phyloP scores from a whole-genome alignment of 92 coral and sea anemone genomes.

The Metridium senile region DNA sequence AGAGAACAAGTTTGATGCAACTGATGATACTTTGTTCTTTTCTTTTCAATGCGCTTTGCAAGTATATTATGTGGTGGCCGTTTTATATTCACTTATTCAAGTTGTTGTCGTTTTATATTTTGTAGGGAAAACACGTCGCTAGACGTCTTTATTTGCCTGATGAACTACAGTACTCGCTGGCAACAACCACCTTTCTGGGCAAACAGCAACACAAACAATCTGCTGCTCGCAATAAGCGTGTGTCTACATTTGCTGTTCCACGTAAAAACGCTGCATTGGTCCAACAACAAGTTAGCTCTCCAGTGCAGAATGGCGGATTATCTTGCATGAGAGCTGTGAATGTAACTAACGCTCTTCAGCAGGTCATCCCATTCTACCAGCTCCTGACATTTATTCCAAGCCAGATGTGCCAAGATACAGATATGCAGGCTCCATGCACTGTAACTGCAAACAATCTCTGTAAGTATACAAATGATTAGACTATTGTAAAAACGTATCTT shows the following conservation, averaged over 20 bases:
- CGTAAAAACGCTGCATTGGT: neutral
- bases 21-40: no score
- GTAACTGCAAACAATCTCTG: neutral
- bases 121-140: neutral
- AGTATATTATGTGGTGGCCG: no score
- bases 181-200: constrained; percentile 1
- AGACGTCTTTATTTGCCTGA: neutral
- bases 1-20: no score
- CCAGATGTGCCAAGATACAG: neutral
- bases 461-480: neutral
- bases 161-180: constrained; percentile 1
- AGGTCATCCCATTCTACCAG: neutral
- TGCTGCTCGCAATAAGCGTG: neutral
- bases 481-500: no score
- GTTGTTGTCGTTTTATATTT: no score
- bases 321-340: neutral
- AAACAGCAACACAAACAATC: neutral
- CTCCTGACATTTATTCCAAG: neutral
- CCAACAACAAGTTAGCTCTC: neutral
- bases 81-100: no score
- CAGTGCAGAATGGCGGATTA: neutral
- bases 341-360: neutral
- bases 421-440: neutral
- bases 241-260: neutral
- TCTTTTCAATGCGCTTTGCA: no score